These are phyloP conservation scores for Nasonovia ribisnigri DNA, from an alignment of 2,888 invertebrate species.

Conservation along the genomic window DNA sequence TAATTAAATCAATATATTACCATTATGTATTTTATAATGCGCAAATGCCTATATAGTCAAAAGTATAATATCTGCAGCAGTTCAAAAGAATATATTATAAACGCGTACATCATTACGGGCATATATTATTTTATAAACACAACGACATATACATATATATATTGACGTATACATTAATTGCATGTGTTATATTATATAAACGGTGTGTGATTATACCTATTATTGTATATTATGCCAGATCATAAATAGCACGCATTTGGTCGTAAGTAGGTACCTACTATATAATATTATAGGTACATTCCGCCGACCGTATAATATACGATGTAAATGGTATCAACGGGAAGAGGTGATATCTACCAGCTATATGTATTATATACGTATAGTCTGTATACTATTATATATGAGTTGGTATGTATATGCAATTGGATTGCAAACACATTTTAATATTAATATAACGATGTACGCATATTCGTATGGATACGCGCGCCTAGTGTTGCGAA, in stretches of 20 bases:
- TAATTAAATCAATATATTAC: neutral
- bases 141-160: neutral
- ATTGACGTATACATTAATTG: neutral
- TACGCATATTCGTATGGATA: neutral
- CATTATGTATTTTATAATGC: neutral
- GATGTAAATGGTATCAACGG: neutral
- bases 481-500: conserved; percentile 35
- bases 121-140: too few species aligned
- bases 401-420: neutral
- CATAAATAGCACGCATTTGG: neutral
- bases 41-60: neutral
- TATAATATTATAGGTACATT: too few species aligned
- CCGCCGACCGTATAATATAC: neutral
- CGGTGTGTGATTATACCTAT: neutral
- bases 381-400: neutral
- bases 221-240: neutral
- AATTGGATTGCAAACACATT: conserved; percentile 14
- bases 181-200: neutral
- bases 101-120: neutral
- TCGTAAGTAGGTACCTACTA: neutral
- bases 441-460: neutral
- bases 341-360: neutral
- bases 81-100: neutral
- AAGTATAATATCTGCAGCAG: neutral
- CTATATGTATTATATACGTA: neutral